Evolutionary conservation across 2,113 vertebrate species (phyloP).

Genomic region (Gymnarchus niloticus): DNA sequence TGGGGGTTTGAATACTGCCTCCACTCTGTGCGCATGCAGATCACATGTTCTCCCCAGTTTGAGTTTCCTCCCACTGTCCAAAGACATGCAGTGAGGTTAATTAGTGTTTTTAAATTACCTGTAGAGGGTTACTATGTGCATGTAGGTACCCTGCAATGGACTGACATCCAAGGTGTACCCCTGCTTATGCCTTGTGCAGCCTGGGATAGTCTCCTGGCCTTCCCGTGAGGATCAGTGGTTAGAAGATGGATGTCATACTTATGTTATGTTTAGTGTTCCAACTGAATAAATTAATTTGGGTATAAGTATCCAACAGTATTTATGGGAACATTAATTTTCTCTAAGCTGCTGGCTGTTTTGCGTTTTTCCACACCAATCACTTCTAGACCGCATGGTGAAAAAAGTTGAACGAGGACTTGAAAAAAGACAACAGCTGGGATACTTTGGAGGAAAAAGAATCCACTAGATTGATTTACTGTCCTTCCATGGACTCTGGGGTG

Average conservation of each 20-base stretch:
- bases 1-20: too few species aligned
- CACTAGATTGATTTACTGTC: slow-evolving; percentile 9
- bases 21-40: too few species aligned
- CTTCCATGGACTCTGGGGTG: background rate
- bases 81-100: too few species aligned
- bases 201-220: too few species aligned
- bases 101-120: too few species aligned
- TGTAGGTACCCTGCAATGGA: too few species aligned
- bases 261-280: slow-evolving; percentile 3
- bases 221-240: too few species aligned
- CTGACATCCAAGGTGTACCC: too few species aligned
- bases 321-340: slow-evolving; percentile 2
- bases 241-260: slow-evolving; percentile 15
- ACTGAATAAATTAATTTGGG: slow-evolving; percentile 10
- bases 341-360: slow-evolving; percentile 2
- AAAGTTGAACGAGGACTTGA: background rate
- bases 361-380: background rate
- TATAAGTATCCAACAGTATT: slow-evolving; percentile 1
- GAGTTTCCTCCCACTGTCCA: too few species aligned
- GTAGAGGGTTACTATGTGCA: too few species aligned
- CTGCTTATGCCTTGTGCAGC: too few species aligned
- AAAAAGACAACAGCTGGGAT: background rate
- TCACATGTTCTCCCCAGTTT: too few species aligned
- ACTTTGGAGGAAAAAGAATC: background rate
- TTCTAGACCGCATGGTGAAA: background rate